Evolutionary conservation across 2,113 vertebrate species (phyloP), one percentile per base, ranked within the genome.

Genomic region (Macroglossus sobrinus): DNA sequence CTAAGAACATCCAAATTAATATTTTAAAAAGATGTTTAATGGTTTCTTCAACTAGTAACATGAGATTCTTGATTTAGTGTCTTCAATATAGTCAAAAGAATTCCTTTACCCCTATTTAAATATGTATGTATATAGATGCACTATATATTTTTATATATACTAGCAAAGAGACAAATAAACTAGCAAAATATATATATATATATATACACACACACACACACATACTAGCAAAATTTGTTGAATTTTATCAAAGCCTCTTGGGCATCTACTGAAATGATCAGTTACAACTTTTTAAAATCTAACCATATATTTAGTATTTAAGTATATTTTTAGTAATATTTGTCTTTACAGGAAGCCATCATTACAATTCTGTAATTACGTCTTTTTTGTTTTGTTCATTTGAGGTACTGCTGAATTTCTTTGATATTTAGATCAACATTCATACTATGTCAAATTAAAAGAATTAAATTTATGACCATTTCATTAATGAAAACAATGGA

Each of bases 401-500:
- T 22, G 19, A 47, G 26, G 13, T 72, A 91, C 19, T 55, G 21
- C 21, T 61, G 13, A 93, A 89, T 78, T 90, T 72, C 68, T 93
- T 66, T 95, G 43, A n/a, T 55, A 55, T 43, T 63, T 88, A 9
- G 72, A 28, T 91, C 22, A 88, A 88, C 47, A 26, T 50, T 86
- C 74, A 61, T 22, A 81, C 6, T 16, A 91, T 2, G 80, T n/a
- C 81, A 71, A 22, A 55, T 85, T 66, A 11, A 80, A 84, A 75
- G 89, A 43, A 64, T 74, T 38, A 93, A 94, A 21, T 26, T n/a
- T 72, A 59, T 0, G 21, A 61, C 47, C 18, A 81, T 91, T 91
- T 96, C 72, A 61, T 69, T 93, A 89, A 66, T 64, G 40, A 86
- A 84, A 79, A 80, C 87, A 47, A 96, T 57, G 21, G 38, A 57